Evolutionary conservation across 2,113 vertebrate species (phyloP), one percentile per base, ranked within the genome.

Genomic region (Turnix velox): DNA sequence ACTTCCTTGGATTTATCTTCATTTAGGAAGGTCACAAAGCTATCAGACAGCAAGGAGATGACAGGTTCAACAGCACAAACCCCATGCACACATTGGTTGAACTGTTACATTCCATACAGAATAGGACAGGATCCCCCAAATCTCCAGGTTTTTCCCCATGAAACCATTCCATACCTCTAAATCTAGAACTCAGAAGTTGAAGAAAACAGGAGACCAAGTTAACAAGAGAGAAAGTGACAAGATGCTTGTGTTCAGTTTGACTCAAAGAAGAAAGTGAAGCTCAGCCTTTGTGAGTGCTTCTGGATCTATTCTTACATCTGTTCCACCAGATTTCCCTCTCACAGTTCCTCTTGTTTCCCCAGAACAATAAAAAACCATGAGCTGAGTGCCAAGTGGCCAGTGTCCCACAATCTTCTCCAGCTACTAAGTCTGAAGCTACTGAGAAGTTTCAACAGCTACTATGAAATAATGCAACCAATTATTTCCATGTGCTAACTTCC

Each of bases 291-390:
- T 2, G 39, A 78, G 37, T 35, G 68, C 19, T 84, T 74, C 79
- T 88, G 80, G 52, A 65, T 72, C 58, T 82, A 24, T 48, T 75
- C 22, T 39, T 57, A 40, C 73, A 84, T 81, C 84, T 82, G 83
- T 49, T 88, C 86, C 49, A 75, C 71, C 94, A 94, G 48, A 90
- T 54, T 91, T 75, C 66, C 40, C 57, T 68, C 35, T 43, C 88
- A 84, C 31, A 52, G 69, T 65, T 92, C 61, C 52, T 94, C 68
- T 52, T 84, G 13, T 31, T 94, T 88, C 80, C 74, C 66, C 43
- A 11, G 66, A 87, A 87, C 88, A 95, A 88, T 88, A 90, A 93
- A 90, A 90, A 93, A 4, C 58, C 83, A 83, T 12, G 57, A 88
- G 55, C 80, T 67, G 23, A 77, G 66, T 35, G 84, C 94, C 94